Base-by-base conservation (phyloP, 2,888 invertebrate species). In the Pseudococcus jackbeardsleyi region DNA sequence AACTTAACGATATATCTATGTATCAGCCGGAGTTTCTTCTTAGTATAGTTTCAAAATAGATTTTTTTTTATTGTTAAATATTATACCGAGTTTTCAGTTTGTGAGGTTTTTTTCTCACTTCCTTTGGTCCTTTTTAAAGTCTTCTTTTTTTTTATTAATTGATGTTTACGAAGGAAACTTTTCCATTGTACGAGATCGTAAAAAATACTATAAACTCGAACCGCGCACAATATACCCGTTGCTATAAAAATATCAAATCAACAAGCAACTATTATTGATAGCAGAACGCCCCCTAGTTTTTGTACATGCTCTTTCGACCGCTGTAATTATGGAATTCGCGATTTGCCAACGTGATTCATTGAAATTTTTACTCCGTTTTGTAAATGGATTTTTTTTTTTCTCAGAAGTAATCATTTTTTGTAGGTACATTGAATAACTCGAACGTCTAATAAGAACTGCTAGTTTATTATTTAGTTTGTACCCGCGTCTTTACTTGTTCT, bases 131-230 rank as follows among this genome's bases (percentile, higher is more conserved):
- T 64, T 64, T 64, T 64, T 64, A 2, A 33, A 33, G 11, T 11
- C 11, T 4, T 64, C 11, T 11, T 22, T 22, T 9, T 42, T 59
- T 59, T 64, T 64, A 64, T 64, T 64, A 64, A 64, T 64, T 64
- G 64, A 64, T 72, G 72, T 72, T 72, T 72, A 72, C 72, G 33
- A 72, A 72, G 33, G 33, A 72, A 72, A 72, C 72, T 72, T 72
- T 72, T 72, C 33, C 33, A 33, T 72, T 72, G 72, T 19, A 33
- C 72, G 72, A 33, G 72, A 72, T 72, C 33, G 15, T 72, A 72
- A 72, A 72, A 72, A 72, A 64, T 64, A 22, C 64, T 22, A 64
- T 64, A 64, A 64, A 64, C 64, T 64, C 22, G 7, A 64, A 64
- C 64, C 64, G 64, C 22, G 64, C 64, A 64, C 64, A 64, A 12